Evolutionary conservation across 2,888 invertebrate species (phyloP), one percentile per base, ranked within the genome.

Genomic region (Nomada ferruginata): DNA sequence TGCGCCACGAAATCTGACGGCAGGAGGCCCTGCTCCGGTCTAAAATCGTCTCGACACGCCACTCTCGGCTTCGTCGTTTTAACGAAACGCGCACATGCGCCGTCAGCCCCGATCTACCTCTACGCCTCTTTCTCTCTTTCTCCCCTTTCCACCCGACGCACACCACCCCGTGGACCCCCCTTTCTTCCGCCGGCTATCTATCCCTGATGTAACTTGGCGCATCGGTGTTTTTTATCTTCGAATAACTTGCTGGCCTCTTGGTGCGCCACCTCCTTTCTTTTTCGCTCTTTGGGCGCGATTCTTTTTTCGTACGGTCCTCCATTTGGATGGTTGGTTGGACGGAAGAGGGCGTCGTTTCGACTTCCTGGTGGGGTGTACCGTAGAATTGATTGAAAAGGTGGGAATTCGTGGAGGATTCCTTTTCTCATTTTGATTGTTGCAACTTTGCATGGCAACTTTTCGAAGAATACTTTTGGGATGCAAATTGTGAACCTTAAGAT

Each of bases 21-120:
- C 85, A 88, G 87, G 91, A 89, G 88, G 87, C 90, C 91, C 91
- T 89, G 92, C 92, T 92, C 92, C 89, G 92, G 83, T 92, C 92
- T 92, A 92, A 92, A 92, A 92, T 89, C 92, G 92, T 92, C 92
- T 83, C 91, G 79, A 86, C 85, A 82, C 88, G 64, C 82, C 75
- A 71, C 86, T 84, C 85, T 88, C 82, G 76, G 80, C 85, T 87
- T 89, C 85, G 86, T 88, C 90, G 88, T 88, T 89, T 89, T 89
- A 86, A 89, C 87, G 87, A 87, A 86, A 86, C 81, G 82, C 88
- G 88, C 87, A 90, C 91, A 91, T 91, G 91, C 91, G 91, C 91
- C 42, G 65, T 86, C 53, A 26, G 23, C 53, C 61, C 50, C 79
- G 42, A 76, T 42, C 53, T 70, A 7, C 23, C 61, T 69, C 71